Evolutionary conservation across 2,888 invertebrate genomes (phyloP), one percentile per base, ranked within the genome.

Genomic region (Dorcus parallelipipedus): DNA sequence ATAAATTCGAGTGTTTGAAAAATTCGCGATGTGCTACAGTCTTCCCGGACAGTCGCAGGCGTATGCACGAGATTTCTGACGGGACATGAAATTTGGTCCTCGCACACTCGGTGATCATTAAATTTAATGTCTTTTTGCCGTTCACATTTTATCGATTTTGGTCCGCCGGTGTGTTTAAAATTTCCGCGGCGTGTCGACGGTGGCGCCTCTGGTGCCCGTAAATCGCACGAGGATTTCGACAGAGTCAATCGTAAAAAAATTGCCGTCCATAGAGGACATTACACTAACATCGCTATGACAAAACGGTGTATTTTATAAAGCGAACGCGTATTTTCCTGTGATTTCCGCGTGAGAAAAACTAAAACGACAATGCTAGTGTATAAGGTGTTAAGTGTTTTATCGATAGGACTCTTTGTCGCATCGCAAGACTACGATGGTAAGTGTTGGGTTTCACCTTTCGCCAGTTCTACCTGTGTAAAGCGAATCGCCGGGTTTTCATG

Each of bases 221-320:
- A 51, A 56, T 40, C 43, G 39, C 14, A 54, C 23, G 38, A 41
- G 39, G 41, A 49, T 9, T 47, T 33, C 45, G 45, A 9, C 45
- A 45, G 43, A 56, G 59, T 62, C 62, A 62, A 62, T 62, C 26
- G 59, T 53, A 60, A 62, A 60, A 60, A 62, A 62, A 49, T 62
- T 65, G 66, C 67, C 67, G 67, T 67, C 67, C 67, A 66, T 64
- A 60, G 64, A 66, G 65, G 65, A 65, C 65, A 63, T 63, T 61
- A 61, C 61, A 57, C 61, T 60, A 58, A 54, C 57, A 51, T 63
- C 61, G 65, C 59, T 65, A 65, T 65, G 65, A 63, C 60, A 60
- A 63, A 62, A 56, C 63, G 61, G 53, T 58, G 64, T 59, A 56
- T 64, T 62, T 60, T 64, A 54, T 62, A 57, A 58, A 60, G 49